Base-by-base conservation (phyloP, 2,797 vertebrate species). In the Spea hammondii region DNA sequence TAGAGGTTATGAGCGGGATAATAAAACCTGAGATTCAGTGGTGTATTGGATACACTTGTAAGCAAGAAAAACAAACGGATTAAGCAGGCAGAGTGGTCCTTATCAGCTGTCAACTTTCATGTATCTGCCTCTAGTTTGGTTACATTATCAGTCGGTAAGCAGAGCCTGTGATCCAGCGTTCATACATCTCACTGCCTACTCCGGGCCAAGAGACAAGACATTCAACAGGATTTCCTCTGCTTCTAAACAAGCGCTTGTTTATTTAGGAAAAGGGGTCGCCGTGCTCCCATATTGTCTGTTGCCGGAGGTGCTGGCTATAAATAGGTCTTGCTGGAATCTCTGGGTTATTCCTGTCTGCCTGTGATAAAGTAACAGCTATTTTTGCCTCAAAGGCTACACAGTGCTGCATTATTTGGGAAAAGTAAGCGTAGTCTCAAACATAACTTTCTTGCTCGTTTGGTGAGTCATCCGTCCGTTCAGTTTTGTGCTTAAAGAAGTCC, bases 151-250 rank as follows among this genome's bases (percentile, higher is more conserved):
- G 4, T 5, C 55, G 47, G 60, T 55, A 70, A 59, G 77, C 4
- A 79, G 83, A 82, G 82, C 0, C 0, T 77, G 82, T 81, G 84
- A 84, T 67, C 50, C 84, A 81, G 85, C 66, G 66, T 83, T 79
- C 86, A 88, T 85, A 83, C 81, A 76, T 69, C 0, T 85, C 84
- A 80, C 82, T 83, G 84, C 83, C 85, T 74, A 54, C 78, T 77
- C 80, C 74, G 74, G 84, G 45, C 86, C 86, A 84, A 50, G 57
- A 48, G 45, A 84, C 83, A 83, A 48, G 45, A 84, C 83, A 83
- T 85, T 83, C 83, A 84, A 84, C 89, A 89, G 89, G 89, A 90
- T 90, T 88, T 91, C 89, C 89, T 65, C 84, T 87, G 84, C 54
- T 82, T 0, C 84, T 87, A 85, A 87, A 88, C 87, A 84, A 74